Percentiles rank a stretch among this genome's conserved stretches.
Evolutionary conservation across 2,888 invertebrate species (phyloP).

Genomic region (Carabus problematicus): DNA sequence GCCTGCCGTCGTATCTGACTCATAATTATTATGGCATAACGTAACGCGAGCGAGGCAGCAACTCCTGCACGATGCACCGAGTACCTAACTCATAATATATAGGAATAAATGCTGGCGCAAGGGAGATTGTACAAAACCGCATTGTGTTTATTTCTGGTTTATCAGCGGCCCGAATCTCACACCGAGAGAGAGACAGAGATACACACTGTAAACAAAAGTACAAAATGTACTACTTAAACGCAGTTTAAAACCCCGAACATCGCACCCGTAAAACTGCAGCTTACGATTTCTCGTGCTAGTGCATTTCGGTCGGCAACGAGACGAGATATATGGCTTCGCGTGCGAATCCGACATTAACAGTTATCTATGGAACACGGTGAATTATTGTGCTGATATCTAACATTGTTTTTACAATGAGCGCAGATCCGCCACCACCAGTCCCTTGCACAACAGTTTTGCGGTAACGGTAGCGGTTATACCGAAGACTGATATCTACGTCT

Average conservation of each 20-base stretch:
- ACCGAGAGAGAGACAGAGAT: neutral
- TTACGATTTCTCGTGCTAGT: slow-evolving; percentile 28
- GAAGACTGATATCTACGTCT: slow-evolving; percentile 30
- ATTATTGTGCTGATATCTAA: slow-evolving; percentile 41
- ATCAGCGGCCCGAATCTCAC: neutral
- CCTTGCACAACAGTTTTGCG: neutral
- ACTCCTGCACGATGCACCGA: too few relatives aligned
- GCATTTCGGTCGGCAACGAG: neutral
- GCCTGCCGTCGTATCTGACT: too few relatives aligned
- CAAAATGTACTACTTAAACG: slow-evolving; percentile 13
- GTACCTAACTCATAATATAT: too few relatives aligned
- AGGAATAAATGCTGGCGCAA: too few relatives aligned
- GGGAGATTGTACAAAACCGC: neutral
- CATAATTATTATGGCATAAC: too few relatives aligned
- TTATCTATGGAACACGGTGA: slow-evolving; percentile 41
- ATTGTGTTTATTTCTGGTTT: slow-evolving; percentile 3
- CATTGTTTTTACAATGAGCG: slow-evolving; percentile 40
- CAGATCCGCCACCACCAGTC: slow-evolving; percentile 1
- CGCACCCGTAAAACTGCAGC: slow-evolving; percentile 30
- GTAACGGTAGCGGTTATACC: neutral
- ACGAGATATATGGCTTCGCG: slow-evolving; percentile 37
- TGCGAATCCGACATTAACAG: slow-evolving; percentile 41
- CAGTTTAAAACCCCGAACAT: slow-evolving; percentile 16
- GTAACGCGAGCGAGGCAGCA: too few relatives aligned
- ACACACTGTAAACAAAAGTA: slow-evolving; percentile 18